Percentiles rank a stretch among this genome's conserved stretches.
These are phyloP conservation scores for Ectemnius continuus DNA, from an alignment of 2,888 invertebrate species.

Conservation along the genomic window DNA sequence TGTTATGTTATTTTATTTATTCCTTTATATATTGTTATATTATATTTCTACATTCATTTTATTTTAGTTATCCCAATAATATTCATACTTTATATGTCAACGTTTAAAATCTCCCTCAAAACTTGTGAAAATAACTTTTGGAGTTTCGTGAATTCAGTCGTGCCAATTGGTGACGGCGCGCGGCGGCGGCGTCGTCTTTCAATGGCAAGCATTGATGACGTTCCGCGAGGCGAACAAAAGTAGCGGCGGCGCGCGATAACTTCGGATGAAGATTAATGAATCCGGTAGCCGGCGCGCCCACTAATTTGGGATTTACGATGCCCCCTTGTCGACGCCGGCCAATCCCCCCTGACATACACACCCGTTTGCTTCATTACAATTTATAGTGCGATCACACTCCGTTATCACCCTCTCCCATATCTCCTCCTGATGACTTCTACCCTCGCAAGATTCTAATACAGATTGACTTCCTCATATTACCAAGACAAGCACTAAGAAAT, in stretches of 20 bases:
- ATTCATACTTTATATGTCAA: too few relatives aligned
- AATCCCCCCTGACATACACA: conserved; percentile 16
- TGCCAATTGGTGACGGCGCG: too few relatives aligned
- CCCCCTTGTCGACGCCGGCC: conserved; percentile 22
- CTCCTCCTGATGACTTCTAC: not conserved
- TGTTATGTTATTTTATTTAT: too few relatives aligned
- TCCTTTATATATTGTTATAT: too few relatives aligned
- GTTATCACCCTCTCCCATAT: not conserved
- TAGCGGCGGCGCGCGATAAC: conserved; percentile 14
- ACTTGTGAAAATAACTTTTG: too few relatives aligned
- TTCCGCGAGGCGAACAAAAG: not conserved
- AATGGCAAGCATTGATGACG: not conserved
- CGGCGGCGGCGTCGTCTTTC: not conserved
- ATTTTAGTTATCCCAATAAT: too few relatives aligned
- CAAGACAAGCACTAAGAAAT: too few relatives aligned
- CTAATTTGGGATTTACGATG: conserved; percentile 50
- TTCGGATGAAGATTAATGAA: conserved; percentile 53
- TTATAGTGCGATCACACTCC: conserved; percentile 20
- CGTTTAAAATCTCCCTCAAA: too few relatives aligned
- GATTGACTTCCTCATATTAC: too few relatives aligned
- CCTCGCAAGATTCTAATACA: too few relatives aligned
- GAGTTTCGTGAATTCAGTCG: too few relatives aligned
- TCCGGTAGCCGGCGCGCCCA: conserved; percentile 30
- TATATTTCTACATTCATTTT: too few relatives aligned
- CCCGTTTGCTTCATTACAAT: conserved; percentile 38